Evolutionary conservation across 2,797 vertebrate species (phyloP).

Genomic region (Eulemur mongoz): DNA sequence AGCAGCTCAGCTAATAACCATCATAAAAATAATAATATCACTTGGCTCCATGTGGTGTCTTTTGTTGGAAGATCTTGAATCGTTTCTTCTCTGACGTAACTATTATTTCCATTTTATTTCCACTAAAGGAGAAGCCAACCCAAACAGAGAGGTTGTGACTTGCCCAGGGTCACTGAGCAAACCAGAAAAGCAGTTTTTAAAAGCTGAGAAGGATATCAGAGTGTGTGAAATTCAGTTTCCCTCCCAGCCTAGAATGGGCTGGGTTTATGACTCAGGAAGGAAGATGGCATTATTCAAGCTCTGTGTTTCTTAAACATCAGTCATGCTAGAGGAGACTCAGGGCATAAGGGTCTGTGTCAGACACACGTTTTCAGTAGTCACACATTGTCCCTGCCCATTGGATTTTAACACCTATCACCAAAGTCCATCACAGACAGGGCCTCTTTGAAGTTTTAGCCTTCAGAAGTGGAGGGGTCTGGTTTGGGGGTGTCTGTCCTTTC

Average conservation of each 20-base stretch:
- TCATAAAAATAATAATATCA: slow-evolving; percentile 57
- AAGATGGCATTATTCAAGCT: background rate
- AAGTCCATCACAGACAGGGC: background rate
- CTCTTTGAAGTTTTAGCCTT: background rate
- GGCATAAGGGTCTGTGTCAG: background rate
- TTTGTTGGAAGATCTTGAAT: slow-evolving; percentile 53
- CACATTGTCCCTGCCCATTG: background rate
- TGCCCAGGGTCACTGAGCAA: slow-evolving; percentile 52
- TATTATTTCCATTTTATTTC: slow-evolving; percentile 58
- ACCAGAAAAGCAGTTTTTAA: slow-evolving; percentile 18
- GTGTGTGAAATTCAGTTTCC: background rate
- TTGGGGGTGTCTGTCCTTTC: background rate
- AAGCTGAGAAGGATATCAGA: background rate
- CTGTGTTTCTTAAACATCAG: background rate
- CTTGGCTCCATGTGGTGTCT: background rate
- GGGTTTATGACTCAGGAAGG: slow-evolving; percentile 14
- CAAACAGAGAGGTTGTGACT: slow-evolving; percentile 15
- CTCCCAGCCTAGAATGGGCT: background rate
- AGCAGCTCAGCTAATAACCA: background rate
- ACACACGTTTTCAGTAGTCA: background rate
- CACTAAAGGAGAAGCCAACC: slow-evolving; percentile 29
- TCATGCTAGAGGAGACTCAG: background rate
- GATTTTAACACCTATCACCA: background rate
- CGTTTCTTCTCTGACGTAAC: background rate
- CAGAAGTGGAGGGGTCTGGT: background rate